phyloP scores from a whole-genome alignment of 1,140 invertebrate genomes.

The Drosophila mojavensis region DNA sequence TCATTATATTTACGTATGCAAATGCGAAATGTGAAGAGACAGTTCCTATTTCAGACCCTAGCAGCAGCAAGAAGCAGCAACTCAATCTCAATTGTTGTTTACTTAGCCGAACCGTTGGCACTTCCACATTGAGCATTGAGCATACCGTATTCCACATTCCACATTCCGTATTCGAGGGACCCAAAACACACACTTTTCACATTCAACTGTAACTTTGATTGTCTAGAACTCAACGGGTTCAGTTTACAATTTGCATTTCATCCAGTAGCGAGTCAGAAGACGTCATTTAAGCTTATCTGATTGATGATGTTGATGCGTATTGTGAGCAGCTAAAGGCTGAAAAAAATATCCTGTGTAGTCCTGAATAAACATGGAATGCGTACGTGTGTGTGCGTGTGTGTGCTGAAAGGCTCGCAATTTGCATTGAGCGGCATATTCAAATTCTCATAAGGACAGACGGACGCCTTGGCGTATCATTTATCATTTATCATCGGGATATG shows the following conservation, averaged over 20 bases:
- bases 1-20: conserved; percentile 38
- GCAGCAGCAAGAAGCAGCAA: neutral
- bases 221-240: conserved; percentile 72
- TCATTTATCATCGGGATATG: conserved; percentile 73
- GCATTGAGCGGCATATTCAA: conserved; percentile 77
- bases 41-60: conserved; percentile 20
- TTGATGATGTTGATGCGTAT: conserved; percentile 66
- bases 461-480: conserved; percentile 55
- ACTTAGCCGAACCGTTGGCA: conserved; percentile 50
- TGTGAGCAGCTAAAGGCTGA: neutral
- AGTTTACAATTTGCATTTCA: conserved; percentile 72
- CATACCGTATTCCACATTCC: too few species aligned
- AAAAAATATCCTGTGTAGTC: conserved; percentile 40
- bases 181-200: neutral
- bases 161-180: too few species aligned
- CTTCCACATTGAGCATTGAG: neutral
- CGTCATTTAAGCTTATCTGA: conserved; percentile 83
- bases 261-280: conserved; percentile 47
- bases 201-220: conserved; percentile 71
- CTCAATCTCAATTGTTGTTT: conserved; percentile 72
- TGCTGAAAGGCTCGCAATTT: conserved; percentile 72
- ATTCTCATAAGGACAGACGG: conserved; percentile 56
- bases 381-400: conserved; percentile 31
- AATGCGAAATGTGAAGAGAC: conserved; percentile 12
- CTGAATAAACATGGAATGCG: conserved; percentile 59